phyloP scores from a whole-genome alignment of 2,888 invertebrate species.

The Orthonychiurus folsomi region DNA sequence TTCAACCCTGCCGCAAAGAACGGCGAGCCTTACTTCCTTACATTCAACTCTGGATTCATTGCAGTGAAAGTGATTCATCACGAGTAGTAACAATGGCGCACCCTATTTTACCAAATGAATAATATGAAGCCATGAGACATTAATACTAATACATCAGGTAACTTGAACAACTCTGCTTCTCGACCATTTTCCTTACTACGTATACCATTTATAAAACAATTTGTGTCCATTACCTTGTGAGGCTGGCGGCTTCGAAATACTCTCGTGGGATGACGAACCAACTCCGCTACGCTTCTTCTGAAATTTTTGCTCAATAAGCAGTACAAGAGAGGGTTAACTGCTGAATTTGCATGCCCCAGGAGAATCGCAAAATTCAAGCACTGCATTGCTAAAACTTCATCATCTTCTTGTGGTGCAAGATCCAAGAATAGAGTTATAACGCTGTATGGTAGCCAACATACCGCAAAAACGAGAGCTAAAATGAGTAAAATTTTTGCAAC shows the following conservation, averaged over 20 bases:
- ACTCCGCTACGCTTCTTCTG: conserved; percentile 56
- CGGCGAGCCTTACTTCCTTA: too few relatives aligned
- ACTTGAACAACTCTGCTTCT: too few relatives aligned
- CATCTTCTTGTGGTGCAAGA: conserved; percentile 43
- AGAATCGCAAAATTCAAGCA: conserved; percentile 57
- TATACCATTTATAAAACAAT: too few relatives aligned
- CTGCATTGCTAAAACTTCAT: conserved; percentile 21
- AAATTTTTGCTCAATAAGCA: conserved; percentile 66
- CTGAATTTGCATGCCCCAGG: conserved; percentile 66
- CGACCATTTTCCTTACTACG: too few relatives aligned
- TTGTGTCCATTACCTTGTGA: conserved; percentile 42
- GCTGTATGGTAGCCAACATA: conserved; percentile 72
- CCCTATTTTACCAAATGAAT: too few relatives aligned
- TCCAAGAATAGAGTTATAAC: conserved; percentile 59
- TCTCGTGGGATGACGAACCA: conserved; percentile 45
- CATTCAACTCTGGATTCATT: too few relatives aligned
- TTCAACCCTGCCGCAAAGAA: too few relatives aligned
- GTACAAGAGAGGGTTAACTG: conserved; percentile 66
- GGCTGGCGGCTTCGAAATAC: conserved; percentile 39
- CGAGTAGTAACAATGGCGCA: too few relatives aligned
- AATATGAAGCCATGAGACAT: too few relatives aligned
- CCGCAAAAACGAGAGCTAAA: conserved; percentile 62
- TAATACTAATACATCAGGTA: too few relatives aligned
- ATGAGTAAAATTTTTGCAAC: conserved; percentile 67
- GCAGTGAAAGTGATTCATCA: too few relatives aligned